phyloP scores from a whole-genome alignment of 37 sponge, comb jelly and placozoan species.

The Aphrocallistes beatrix region DNA sequence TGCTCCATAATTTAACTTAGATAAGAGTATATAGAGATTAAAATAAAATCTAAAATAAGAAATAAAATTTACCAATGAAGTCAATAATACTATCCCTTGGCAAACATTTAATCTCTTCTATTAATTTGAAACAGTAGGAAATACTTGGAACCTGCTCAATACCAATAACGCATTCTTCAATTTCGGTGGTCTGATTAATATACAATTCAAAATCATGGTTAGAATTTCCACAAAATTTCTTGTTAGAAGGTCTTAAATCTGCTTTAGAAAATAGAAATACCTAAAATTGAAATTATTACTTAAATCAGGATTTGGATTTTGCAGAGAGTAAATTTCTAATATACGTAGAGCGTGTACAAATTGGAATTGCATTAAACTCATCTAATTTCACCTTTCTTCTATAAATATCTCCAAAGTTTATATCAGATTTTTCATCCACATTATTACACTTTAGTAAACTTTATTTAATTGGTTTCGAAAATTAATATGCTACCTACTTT shows the following conservation, averaged over 20 bases:
- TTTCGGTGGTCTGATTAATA: neutral
- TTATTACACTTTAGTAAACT: too few species aligned
- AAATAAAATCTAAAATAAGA: neutral
- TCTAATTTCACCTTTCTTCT: too few species aligned
- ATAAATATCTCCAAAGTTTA: too few species aligned
- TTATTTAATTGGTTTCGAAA: too few species aligned
- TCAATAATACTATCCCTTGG: neutral
- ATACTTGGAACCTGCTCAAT: neutral
- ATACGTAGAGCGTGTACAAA: too few species aligned
- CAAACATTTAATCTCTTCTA: neutral
- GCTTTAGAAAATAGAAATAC: neutral
- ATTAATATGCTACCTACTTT: too few species aligned
- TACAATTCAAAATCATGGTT: neutral
- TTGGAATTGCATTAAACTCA: too few species aligned
- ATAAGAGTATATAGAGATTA: too few species aligned
- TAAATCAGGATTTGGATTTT: too few species aligned
- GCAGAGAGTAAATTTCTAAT: too few species aligned
- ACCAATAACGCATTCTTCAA: neutral
- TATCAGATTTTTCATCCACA: too few species aligned
- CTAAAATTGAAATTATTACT: neutral
- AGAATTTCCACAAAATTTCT: neutral
- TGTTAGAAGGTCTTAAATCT: neutral
- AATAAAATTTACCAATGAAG: neutral
- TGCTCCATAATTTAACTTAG: too few species aligned
- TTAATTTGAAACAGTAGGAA: neutral